Percentiles rank a stretch among this genome's conserved stretches.
Conservation (phyloP, 2,797 vertebrate species). For the Ammospiza maritima region DNA sequence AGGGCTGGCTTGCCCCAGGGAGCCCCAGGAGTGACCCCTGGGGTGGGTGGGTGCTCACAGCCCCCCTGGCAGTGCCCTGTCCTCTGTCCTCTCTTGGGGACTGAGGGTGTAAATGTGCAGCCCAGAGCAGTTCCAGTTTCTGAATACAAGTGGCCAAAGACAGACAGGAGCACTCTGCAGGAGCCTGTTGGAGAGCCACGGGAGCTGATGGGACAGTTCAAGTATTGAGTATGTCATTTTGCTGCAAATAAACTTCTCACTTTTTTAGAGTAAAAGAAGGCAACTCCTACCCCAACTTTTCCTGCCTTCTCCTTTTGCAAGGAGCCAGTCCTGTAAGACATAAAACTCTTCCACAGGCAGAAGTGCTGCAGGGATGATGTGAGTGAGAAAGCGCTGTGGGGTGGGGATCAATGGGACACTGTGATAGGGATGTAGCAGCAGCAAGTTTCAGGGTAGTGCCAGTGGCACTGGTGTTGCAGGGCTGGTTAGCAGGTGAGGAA, state of each 20-base stretch:
- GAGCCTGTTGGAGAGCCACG: not conserved
- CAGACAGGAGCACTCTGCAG: not conserved
- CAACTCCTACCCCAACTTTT: not conserved
- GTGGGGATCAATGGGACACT: not conserved
- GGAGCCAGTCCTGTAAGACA: not conserved
- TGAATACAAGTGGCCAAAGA: not conserved
- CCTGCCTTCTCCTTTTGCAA: not conserved
- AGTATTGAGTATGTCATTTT: not conserved
- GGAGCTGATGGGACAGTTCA: not conserved
- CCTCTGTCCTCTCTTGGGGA: accelerated
- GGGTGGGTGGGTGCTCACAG: not conserved
- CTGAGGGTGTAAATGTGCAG: not conserved
- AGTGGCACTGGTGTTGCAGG: not conserved
- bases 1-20: accelerated
- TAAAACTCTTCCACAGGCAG: not conserved
- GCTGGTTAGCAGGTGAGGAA: not conserved
- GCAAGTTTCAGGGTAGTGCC: not conserved
- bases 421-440: not conserved
- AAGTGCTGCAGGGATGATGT: not conserved
- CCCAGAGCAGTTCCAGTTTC: not conserved
- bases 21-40: too few species aligned
- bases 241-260: not conserved
- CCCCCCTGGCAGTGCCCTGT: accelerated
- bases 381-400: accelerated
- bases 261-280: not conserved